Base-by-base conservation (phyloP, 2,888 invertebrate genomes). In the Standfussiana lucernea region DNA sequence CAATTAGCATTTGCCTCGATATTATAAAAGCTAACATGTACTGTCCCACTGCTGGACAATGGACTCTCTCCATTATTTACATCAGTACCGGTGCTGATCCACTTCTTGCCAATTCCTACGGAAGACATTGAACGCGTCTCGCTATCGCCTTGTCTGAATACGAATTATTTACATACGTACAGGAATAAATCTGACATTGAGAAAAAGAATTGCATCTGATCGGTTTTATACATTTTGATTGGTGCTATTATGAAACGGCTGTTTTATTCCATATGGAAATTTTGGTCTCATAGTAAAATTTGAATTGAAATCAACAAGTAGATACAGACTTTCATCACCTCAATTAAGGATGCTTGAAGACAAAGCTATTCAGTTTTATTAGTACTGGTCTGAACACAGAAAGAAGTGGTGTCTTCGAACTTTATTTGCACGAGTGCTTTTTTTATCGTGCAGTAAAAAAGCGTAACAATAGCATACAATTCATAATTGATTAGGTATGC, bases 401-500 rank as follows among this genome's bases (percentile, higher is more conserved):
- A 50, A 71, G 32, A 72, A 72, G 0, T n/a, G 42, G 37, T 74
- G 53, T 5, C 56, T 73, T 35, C 13, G 53, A 47, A 62, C 53
- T 66, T 32, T 75, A 15, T 75, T 80, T 68, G 75, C 75, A 18
- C 62, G 65, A 53, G 7, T 15, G 13, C 79, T 40, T 73, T 76
- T 76, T 74, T 53, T 80, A 8, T 15, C 15, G 28, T 32, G 11
- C 24, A 37, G 2, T 50, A 74, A 79, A 79, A 79, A 80, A 35
- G 7, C 35, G 2, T 24, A 21, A 72, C 42, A 59, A 66, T 32
- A 45, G 45, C 64, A 21, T 50, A 45, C n/a, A 18, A 35, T 35
- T 2, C 61, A 24, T 53, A 80, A 79, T 67, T 45, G 79, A 74
- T 62, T 53, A 2, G 18, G 11, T 37, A 50, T 35, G 37, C 80